phyloP scores from a whole-genome alignment of 1,140 invertebrate genomes.

The Palaemon carinicauda region DNA sequence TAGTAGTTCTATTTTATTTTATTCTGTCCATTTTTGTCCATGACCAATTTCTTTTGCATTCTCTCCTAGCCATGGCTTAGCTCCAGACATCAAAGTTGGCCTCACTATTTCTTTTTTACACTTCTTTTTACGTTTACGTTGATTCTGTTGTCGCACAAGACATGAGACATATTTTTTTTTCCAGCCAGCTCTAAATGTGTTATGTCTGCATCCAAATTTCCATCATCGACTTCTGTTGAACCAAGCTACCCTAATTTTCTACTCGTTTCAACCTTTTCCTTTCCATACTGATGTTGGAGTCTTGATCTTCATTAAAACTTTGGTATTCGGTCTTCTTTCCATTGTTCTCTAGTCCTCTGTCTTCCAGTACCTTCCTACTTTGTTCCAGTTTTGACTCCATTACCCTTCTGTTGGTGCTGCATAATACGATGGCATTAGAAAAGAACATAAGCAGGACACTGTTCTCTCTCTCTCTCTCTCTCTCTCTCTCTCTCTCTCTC shows the following conservation, averaged over 20 bases:
- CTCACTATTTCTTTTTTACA: too few relatives aligned
- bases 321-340: background rate
- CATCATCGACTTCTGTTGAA: background rate
- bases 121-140: too few relatives aligned
- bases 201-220: background rate
- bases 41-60: too few relatives aligned
- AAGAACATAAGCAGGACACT: too few relatives aligned
- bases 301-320: background rate
- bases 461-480: too few relatives aligned
- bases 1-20: background rate
- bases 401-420: background rate
- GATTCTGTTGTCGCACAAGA: too few relatives aligned
- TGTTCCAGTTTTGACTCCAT: background rate
- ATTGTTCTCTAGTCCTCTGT: background rate
- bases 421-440: background rate
- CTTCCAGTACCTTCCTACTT: background rate
- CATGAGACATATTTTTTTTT: background rate
- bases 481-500: too few relatives aligned
- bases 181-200: background rate
- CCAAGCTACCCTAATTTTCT: background rate
- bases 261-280: background rate
- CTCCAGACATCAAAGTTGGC: too few relatives aligned
- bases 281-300: background rate
- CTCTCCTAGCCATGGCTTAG: too few relatives aligned
- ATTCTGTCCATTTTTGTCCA: background rate